Percentiles rank a stretch among this genome's conserved stretches.
Conservation (phyloP, 2,888 invertebrate genomes). For the Sminthurinus aureus region DNA sequence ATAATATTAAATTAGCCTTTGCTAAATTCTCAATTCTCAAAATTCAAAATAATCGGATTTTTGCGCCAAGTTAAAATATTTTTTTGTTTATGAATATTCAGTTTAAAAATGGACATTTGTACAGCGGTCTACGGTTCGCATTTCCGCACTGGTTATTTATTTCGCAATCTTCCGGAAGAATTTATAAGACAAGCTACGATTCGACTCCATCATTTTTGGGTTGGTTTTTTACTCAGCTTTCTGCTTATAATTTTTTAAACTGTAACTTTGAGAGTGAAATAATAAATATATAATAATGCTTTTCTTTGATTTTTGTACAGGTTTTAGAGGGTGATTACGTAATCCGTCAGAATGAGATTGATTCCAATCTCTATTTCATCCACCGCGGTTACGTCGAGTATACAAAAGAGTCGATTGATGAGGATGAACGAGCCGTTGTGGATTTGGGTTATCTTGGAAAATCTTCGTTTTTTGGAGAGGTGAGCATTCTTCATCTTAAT, state of each 20-base stretch:
- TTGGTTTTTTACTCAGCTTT: too few relatives aligned
- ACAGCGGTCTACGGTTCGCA: conserved; percentile 40
- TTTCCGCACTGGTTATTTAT: conserved; percentile 42
- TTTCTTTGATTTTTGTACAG: too few relatives aligned
- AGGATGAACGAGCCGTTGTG: conserved; percentile 18
- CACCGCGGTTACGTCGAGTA: conserved; percentile 44
- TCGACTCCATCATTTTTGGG: conserved; percentile 40
- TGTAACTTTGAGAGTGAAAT: too few relatives aligned
- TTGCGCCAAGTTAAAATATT: too few relatives aligned
- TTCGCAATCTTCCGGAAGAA: conserved; percentile 35
- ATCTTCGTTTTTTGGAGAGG: conserved; percentile 42
- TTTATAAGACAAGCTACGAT: conserved; percentile 39
- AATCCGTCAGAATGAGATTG: conserved; percentile 40
- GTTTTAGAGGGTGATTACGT: conserved; percentile 43
- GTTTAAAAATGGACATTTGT: conserved; percentile 42
- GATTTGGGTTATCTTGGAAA: conserved; percentile 27
- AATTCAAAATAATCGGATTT: too few relatives aligned
- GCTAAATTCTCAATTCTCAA: too few relatives aligned
- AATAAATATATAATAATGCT: too few relatives aligned
- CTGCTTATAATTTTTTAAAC: too few relatives aligned
- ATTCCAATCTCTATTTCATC: conserved; percentile 44
- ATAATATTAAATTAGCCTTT: too few relatives aligned
- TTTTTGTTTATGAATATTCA: too few relatives aligned
- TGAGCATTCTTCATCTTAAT: too few relatives aligned
- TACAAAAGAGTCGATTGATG: conserved; percentile 18